A percentile compares a stretch with the other conserved stretches of the same genome.
Conservation (phyloP, 1,140 invertebrate genomes). For the Pogonognathellus flavescens region DNA sequence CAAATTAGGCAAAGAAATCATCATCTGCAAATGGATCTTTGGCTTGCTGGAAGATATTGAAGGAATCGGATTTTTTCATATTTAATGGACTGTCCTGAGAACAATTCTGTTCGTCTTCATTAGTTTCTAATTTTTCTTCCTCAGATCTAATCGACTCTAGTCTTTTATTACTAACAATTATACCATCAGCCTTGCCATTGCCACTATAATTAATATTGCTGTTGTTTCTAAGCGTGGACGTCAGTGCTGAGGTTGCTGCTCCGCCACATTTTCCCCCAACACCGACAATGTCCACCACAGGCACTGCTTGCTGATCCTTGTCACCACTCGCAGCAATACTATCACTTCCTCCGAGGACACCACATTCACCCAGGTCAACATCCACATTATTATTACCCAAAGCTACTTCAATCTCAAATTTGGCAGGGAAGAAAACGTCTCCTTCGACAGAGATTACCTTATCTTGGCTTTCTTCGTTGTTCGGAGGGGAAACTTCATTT, state of each 20-base stretch:
- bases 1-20: constrained; percentile 64
- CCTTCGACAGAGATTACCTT: constrained; percentile 17
- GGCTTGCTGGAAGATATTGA: constrained; percentile 64
- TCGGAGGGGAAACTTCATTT: not conserved
- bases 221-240: constrained; percentile 13
- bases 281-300: not conserved
- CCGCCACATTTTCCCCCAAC: not conserved
- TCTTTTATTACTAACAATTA: constrained; percentile 43
- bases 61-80: constrained; percentile 67
- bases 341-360: constrained; percentile 23
- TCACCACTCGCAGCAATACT: not conserved
- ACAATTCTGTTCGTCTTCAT: constrained; percentile 40
- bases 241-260: not conserved
- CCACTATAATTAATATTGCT: constrained; percentile 2
- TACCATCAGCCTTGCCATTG: constrained; percentile 28
- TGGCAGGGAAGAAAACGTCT: constrained; percentile 61
- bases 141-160: constrained; percentile 64
- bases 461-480: not conserved
- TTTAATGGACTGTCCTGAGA: not conserved
- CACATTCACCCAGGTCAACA: not conserved
- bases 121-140: constrained; percentile 57
- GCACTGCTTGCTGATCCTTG: constrained; percentile 23
- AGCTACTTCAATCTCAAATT: constrained; percentile 58
- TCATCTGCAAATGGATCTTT: constrained; percentile 66
- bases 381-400: constrained; percentile 28